Evolutionary conservation across 2,797 vertebrate genomes (phyloP), one percentile per base, ranked within the genome.

Genomic region (Sebastes goodei): DNA sequence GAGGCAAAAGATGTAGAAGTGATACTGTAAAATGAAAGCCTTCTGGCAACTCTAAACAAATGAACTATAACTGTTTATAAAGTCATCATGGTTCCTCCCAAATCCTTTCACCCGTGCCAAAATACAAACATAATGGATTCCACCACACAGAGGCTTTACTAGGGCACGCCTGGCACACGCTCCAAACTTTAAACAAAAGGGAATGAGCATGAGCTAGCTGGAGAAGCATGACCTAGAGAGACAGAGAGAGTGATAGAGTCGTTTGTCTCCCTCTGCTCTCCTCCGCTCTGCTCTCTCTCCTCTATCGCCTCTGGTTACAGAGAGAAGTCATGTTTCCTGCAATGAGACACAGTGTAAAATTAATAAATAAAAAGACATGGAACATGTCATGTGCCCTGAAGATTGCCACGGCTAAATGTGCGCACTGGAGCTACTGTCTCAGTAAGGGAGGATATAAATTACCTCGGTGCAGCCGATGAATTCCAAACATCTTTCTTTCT

Each of bases 161-260:
- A 86, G 91, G 91, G 91, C 92, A 93, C 23, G 93, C 83, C 93
- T 94, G 93, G 93, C 94, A 94, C 90, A 89, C 84, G 88, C 89
- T 88, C 77, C 80, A 25, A 94, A 94, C 92, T 94, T 94, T 94
- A 92, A 94, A 94, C 94, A 94, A 94, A 20, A 93, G 85, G 72
- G 88, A 93, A 85, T 74, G 92, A 93, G 91, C 89, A 84, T 85
- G 92, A 93, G 91, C 90, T 81, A 83, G 87, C 91, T 84, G 88
- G 88, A 93, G 90, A 93, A 95, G 91, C 93, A 92, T 93, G 94
- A 95, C 93, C 92, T 92, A 92, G 89, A 93, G 93, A 95, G 92
- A 94, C 90, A 93, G 91, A 87, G 92, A 86, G 92, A 94, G 84
- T 84, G 92, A 94, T 93, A 89, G 90, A 93, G 94, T 92, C 92